phyloP scores from a whole-genome alignment of 2,888 invertebrate species.

The Sarcophaga subvicina region DNA sequence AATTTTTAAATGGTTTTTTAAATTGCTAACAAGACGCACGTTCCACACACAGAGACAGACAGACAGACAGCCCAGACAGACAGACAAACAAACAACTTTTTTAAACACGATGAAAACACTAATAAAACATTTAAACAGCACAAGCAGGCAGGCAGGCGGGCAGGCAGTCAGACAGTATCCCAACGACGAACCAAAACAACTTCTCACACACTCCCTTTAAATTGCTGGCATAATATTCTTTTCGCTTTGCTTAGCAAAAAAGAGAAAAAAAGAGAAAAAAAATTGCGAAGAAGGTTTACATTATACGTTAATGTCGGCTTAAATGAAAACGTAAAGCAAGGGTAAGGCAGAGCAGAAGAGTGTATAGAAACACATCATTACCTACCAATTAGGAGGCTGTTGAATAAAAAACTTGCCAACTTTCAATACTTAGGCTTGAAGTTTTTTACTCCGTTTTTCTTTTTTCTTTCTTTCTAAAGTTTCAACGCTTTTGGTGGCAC shows the following conservation, averaged over 20 bases:
- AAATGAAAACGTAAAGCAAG: slow-evolving; percentile 38
- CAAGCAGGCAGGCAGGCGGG: slow-evolving; percentile 26
- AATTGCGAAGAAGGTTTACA: neutral
- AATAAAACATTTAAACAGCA: slow-evolving; percentile 70
- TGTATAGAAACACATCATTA: slow-evolving; percentile 71
- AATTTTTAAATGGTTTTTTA: slow-evolving; percentile 61
- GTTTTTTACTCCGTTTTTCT: neutral
- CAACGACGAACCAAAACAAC: neutral
- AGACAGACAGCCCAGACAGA: neutral
- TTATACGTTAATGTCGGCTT: slow-evolving; percentile 49
- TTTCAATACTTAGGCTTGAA: slow-evolving; percentile 49
- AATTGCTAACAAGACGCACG: slow-evolving; percentile 72
- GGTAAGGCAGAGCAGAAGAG: slow-evolving; percentile 34
- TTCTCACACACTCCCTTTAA: slow-evolving; percentile 42
- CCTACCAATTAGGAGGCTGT: slow-evolving; percentile 71
- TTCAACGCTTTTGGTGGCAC: slow-evolving; percentile 71
- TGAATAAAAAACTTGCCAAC: slow-evolving; percentile 59
- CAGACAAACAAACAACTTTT: slow-evolving; percentile 29
- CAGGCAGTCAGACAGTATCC: slow-evolving; percentile 1
- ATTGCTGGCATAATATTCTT: slow-evolving; percentile 11
- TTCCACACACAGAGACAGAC: slow-evolving; percentile 61
- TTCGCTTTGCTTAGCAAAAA: neutral
- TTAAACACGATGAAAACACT: slow-evolving; percentile 67
- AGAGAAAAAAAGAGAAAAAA: neutral
- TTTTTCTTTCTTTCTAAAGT: slow-evolving; percentile 17